phyloP scores from a whole-genome alignment of 2,797 vertebrate genomes.

The Sebastes oblongus region DNA sequence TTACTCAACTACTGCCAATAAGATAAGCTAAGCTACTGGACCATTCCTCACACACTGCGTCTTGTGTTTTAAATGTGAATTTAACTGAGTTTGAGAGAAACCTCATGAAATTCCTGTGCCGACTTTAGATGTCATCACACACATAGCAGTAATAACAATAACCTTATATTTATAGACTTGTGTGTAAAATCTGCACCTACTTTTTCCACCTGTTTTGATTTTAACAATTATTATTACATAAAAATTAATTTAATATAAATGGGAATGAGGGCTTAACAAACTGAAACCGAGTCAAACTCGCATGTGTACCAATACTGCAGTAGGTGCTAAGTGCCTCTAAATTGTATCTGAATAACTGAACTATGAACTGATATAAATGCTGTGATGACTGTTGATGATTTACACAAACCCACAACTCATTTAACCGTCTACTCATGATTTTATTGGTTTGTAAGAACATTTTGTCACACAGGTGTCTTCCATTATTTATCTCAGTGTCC shows the following conservation, averaged over 20 bases:
- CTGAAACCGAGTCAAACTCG: neutral
- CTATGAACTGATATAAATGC: neutral
- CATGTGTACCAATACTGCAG: neutral
- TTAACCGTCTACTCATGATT: neutral
- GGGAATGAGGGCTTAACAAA: neutral
- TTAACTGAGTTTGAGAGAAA: slow-evolving; percentile 8
- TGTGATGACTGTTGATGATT: slow-evolving; percentile 16
- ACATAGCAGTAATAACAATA: neutral
- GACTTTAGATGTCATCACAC: neutral
- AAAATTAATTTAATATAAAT: neutral
- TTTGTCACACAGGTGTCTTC: slow-evolving; percentile 12
- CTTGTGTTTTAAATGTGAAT: slow-evolving; percentile 25
- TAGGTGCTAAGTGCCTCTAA: slow-evolving; percentile 33
- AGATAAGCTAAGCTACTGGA: neutral
- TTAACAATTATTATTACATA: slow-evolving; percentile 1
- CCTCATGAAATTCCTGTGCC: neutral
- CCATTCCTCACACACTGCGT: neutral
- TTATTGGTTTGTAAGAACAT: neutral
- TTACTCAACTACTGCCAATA: neutral
- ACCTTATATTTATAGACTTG: neutral
- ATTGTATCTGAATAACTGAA: neutral
- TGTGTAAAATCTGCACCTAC: neutral
- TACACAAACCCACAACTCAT: slow-evolving; percentile 14
- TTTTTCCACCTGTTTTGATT: neutral
- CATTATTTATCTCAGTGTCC: neutral